These are phyloP conservation scores for Gracilinanus agilis DNA, from an alignment of 2,113 vertebrate species.

Conservation along the genomic window DNA sequence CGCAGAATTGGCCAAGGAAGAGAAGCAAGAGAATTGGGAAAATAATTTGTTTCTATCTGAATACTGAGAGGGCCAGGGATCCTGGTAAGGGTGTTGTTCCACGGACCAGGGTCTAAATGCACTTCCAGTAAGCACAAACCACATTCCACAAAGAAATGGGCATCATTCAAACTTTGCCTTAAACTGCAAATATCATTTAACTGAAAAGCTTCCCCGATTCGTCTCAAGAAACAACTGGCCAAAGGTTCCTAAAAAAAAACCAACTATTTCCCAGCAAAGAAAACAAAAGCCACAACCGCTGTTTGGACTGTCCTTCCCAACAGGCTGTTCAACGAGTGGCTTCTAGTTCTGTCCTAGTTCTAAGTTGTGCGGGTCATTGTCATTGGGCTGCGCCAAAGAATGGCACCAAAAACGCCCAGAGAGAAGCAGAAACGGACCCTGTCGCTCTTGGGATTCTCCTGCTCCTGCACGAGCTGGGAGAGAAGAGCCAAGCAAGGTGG, in stretches of 20 bases:
- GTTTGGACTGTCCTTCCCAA: not conserved
- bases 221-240: not conserved
- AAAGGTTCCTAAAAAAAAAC: not conserved
- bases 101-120: not conserved
- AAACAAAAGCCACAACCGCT: not conserved
- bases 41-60: not conserved
- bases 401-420: too few species aligned
- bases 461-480: not conserved
- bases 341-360: too few species aligned
- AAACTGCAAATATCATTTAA: not conserved
- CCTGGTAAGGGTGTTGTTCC: not conserved
- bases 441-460: not conserved
- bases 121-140: not conserved
- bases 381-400: not conserved
- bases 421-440: not conserved
- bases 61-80: not conserved
- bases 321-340: not conserved
- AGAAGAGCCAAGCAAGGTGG: not conserved
- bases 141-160: not conserved
- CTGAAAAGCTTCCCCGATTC: not conserved
- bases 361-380: too few species aligned
- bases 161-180: not conserved
- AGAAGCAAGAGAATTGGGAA: constrained; percentile 15
- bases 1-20: not conserved
- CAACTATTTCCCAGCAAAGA: not conserved